These are phyloP conservation scores for Callosobruchus maculatus DNA, from an alignment of 2,888 invertebrate genomes.

Conservation along the genomic window DNA sequence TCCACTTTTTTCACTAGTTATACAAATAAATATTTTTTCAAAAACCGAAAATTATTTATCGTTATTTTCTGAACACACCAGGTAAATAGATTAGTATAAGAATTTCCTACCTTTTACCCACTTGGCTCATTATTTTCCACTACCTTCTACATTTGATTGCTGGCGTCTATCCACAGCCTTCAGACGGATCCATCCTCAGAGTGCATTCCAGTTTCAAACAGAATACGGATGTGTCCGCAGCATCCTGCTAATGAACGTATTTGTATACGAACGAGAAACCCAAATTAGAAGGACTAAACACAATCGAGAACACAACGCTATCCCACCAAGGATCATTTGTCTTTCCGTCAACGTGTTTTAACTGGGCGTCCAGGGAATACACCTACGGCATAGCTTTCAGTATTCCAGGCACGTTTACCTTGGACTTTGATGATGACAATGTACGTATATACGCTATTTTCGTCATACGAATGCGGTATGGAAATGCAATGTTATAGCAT, in stretches of 20 bases:
- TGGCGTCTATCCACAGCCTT: no score
- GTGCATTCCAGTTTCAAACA: not conserved
- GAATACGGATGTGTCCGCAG: not conserved
- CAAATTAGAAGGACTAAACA: not conserved
- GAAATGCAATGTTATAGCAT: not conserved
- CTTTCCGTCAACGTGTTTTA: not conserved
- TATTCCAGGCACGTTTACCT: not conserved
- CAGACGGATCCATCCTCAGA: not conserved
- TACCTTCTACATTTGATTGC: no score
- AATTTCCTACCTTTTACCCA: no score
- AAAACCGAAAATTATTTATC: no score
- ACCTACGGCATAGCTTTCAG: not conserved
- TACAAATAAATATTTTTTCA: no score
- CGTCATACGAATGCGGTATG: not conserved
- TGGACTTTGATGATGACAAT: not conserved
- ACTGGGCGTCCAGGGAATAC: not conserved
- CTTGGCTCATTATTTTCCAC: no score
- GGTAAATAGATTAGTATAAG: no score
- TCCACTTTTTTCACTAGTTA: no score
- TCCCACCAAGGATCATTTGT: not conserved
- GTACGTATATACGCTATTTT: not conserved
- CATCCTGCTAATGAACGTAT: not conserved
- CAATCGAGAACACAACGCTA: not conserved
- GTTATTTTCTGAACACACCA: no score
- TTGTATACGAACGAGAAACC: not conserved